Evolutionary conservation across 92 coral and sea anemone genomes (phyloP).

Genomic region (Heteractis magnifica): DNA sequence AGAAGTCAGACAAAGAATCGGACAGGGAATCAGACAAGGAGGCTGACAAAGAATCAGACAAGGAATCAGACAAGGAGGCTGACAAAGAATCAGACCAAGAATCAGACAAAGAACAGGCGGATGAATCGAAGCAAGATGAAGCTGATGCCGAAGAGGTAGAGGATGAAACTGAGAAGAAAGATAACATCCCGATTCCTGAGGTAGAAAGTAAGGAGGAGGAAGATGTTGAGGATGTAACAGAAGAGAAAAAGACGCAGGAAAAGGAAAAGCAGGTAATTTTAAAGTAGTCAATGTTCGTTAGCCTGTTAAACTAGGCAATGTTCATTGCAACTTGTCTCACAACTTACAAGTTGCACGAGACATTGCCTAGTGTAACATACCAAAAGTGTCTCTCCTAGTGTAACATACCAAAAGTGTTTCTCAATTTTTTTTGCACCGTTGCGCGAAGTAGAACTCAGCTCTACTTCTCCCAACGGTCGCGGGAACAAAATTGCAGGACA

Average conservation of each 20-base stretch:
- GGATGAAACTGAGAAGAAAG: constrained; percentile 35
- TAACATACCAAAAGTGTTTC: too few relatives aligned
- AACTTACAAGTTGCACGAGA: too few relatives aligned
- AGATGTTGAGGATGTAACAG: constrained; percentile 41
- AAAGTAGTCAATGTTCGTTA: background rate
- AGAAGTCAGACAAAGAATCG: background rate
- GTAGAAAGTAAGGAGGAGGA: constrained; percentile 19
- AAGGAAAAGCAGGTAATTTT: background rate
- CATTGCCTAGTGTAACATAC: too few relatives aligned
- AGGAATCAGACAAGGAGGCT: too few relatives aligned
- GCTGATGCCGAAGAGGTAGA: constrained; percentile 31
- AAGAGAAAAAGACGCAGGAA: constrained; percentile 12
- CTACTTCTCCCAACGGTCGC: too few relatives aligned
- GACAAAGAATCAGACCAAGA: constrained; percentile 14
- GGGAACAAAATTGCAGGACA: too few relatives aligned
- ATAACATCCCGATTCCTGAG: background rate
- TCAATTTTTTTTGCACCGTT: too few relatives aligned
- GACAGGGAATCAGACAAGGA: constrained; percentile 19
- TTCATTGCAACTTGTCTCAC: too few relatives aligned
- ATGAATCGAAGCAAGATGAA: constrained; percentile 28
- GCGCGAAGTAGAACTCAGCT: too few relatives aligned
- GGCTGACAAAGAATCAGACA: background rate
- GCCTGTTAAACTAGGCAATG: too few relatives aligned
- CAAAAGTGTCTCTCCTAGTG: too few relatives aligned
- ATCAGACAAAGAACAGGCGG: constrained; percentile 3